Evolutionary conservation across 1,140 invertebrate species (phyloP).

Genomic region (Sesamia nonagrioides): DNA sequence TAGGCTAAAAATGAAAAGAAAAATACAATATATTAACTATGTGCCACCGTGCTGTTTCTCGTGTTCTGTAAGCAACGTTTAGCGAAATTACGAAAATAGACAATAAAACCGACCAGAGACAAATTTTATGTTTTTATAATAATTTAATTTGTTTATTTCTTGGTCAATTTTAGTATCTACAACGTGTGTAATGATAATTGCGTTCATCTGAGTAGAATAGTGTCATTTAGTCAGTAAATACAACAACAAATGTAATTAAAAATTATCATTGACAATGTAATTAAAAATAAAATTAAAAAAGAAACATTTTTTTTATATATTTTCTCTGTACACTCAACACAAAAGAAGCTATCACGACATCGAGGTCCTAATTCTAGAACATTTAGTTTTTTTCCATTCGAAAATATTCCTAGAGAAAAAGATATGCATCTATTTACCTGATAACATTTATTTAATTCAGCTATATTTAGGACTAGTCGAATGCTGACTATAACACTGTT

Average conservation of each 20-base stretch:
- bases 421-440: constrained; percentile 86
- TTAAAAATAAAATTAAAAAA: neutral
- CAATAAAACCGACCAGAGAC: constrained; percentile 39
- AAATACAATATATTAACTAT: constrained; percentile 69
- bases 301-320: constrained; percentile 43
- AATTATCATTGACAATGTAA: constrained; percentile 3
- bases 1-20: constrained; percentile 73
- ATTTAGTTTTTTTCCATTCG: constrained; percentile 78
- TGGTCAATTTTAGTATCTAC: constrained; percentile 45
- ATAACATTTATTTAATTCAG: constrained; percentile 76
- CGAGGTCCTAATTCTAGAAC: constrained; percentile 79
- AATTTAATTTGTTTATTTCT: neutral
- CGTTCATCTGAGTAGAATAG: constrained; percentile 52
- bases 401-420: constrained; percentile 85
- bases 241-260: constrained; percentile 25
- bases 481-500: constrained; percentile 72
- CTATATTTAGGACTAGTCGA: constrained; percentile 75
- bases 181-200: constrained; percentile 37
- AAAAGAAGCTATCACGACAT: constrained; percentile 82
- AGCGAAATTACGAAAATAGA: constrained; percentile 38
- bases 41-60: constrained; percentile 69
- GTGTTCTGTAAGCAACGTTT: constrained; percentile 57
- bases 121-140: neutral
- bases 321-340: constrained; percentile 69
- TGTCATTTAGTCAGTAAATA: constrained; percentile 52